Evolutionary conservation across 1,140 invertebrate species (phyloP).

Genomic region (Meloidogyne chitwoodi): DNA sequence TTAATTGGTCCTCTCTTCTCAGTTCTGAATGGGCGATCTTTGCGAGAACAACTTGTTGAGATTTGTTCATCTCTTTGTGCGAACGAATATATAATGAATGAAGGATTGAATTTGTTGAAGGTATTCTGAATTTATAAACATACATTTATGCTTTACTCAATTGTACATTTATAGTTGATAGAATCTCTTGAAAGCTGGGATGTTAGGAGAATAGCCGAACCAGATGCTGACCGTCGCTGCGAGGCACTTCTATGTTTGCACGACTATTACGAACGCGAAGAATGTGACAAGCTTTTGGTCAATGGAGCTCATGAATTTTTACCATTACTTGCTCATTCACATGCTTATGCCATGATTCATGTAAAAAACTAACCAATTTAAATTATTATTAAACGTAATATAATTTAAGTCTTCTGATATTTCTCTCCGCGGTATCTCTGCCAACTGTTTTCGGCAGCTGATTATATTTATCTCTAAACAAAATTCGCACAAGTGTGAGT

Average conservation of each 20-base stretch:
- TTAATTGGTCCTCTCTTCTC: slow-evolving; percentile 9
- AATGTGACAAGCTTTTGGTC: neutral
- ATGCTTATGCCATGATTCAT: slow-evolving; percentile 26
- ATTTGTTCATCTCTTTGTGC: neutral
- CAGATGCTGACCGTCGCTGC: slow-evolving; percentile 78
- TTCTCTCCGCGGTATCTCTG: slow-evolving; percentile 75
- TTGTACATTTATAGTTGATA: slow-evolving; percentile 21
- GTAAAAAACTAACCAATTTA: slow-evolving; percentile 49
- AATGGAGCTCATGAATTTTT: slow-evolving; percentile 14
- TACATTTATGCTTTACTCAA: neutral
- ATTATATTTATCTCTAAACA: slow-evolving; percentile 65
- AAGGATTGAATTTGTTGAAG: neutral
- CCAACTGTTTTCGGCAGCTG: slow-evolving; percentile 70
- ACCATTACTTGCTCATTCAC: slow-evolving; percentile 35
- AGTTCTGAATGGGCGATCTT: slow-evolving; percentile 1
- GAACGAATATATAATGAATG: neutral
- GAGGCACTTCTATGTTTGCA: slow-evolving; percentile 56
- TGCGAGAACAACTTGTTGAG: neutral
- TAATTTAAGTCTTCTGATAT: slow-evolving; percentile 66
- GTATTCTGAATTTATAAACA: neutral
- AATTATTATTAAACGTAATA: neutral
- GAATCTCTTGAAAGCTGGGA: slow-evolving; percentile 78
- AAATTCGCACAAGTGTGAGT: neutral
- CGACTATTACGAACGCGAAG: slow-evolving; percentile 19
- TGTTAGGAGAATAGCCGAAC: slow-evolving; percentile 78